Evolutionary conservation across 1,140 invertebrate species (phyloP).

Genomic region (Prorops nasuta): DNA sequence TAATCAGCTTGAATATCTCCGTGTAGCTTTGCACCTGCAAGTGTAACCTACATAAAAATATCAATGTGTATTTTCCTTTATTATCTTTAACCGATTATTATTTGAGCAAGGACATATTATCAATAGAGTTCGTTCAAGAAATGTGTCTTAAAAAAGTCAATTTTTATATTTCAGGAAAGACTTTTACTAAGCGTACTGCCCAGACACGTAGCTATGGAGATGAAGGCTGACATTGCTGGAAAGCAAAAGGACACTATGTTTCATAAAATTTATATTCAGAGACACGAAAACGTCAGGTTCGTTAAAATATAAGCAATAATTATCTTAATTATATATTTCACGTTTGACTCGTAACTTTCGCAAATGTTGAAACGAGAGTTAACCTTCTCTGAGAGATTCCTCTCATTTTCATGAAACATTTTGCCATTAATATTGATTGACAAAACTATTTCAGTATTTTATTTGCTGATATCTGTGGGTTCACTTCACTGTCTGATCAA

Average conservation of each 20-base stretch:
- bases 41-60: no score
- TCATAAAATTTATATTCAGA: conserved; percentile 96
- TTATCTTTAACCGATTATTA: no score
- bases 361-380: no score
- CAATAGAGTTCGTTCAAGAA: no score
- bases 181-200: conserved; percentile 90
- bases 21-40: no score
- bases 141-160: background rate
- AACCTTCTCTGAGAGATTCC: no score
- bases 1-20: no score
- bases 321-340: no score
- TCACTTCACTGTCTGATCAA: conserved; percentile 91
- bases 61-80: no score
- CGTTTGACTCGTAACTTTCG: no score
- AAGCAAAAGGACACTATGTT: conserved; percentile 91
- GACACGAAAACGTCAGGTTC: conserved; percentile 96
- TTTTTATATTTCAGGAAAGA: conserved; percentile 70
- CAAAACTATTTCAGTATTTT: conserved; percentile 91
- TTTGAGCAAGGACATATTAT: no score
- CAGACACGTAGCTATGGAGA: conserved; percentile 93
- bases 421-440: background rate
- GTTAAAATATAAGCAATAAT: no score
- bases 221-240: conserved; percentile 93
- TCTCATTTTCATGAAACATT: conserved; percentile 8
- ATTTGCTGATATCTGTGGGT: conserved; percentile 97